Conservation (phyloP, 2,113 vertebrate genomes). For the Numida meleagris region DNA sequence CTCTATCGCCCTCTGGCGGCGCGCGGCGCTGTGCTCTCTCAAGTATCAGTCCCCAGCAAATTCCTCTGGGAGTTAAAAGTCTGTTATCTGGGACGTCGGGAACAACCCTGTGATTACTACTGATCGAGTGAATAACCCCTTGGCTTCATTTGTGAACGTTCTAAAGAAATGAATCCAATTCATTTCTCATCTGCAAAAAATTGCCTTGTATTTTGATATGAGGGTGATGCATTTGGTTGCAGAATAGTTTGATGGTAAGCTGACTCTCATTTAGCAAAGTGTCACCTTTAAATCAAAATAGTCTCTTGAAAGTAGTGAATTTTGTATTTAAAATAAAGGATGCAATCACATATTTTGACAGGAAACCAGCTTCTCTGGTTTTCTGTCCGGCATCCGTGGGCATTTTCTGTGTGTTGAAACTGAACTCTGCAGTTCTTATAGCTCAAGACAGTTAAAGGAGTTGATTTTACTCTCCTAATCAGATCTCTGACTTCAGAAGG, state of each 20-base stretch:
- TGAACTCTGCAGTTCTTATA: neutral
- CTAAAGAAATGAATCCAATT: neutral
- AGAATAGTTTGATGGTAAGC: neutral
- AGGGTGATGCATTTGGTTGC: neutral
- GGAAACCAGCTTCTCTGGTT: neutral
- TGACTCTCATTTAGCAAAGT: neutral
- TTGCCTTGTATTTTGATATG: neutral
- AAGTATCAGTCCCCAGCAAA: neutral
- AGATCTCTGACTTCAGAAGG: neutral
- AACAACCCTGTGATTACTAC: too few relatives aligned
- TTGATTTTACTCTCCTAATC: neutral
- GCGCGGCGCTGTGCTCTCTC: neutral
- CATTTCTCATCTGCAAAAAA: neutral
- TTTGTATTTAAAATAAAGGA: neutral
- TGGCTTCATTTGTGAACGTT: neutral
- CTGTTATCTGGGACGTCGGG: neutral
- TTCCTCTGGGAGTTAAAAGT: neutral
- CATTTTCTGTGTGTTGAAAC: neutral
- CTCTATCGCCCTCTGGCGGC: neutral
- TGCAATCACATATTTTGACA: neutral
- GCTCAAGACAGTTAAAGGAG: neutral
- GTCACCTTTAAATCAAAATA: neutral
- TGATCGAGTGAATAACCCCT: neutral
- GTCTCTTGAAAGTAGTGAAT: neutral
- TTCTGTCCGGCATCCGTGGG: neutral